These are phyloP conservation scores for Drosophila tropicalis DNA, from an alignment of 1,140 invertebrate genomes.

Conservation along the genomic window DNA sequence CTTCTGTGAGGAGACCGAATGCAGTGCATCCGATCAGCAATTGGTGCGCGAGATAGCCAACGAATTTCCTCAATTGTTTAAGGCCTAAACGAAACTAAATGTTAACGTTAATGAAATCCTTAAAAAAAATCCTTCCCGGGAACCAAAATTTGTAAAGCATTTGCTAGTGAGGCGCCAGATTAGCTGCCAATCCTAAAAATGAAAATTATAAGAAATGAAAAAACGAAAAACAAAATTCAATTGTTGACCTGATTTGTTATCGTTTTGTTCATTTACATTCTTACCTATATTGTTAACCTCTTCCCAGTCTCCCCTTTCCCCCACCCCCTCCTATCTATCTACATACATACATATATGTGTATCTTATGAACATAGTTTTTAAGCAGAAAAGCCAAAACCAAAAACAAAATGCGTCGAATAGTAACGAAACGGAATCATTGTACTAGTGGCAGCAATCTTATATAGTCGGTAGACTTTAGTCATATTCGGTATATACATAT, in stretches of 20 bases:
- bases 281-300: background rate
- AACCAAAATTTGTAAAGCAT: conserved; percentile 67
- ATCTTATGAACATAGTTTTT: conserved; percentile 43
- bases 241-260: conserved; percentile 9
- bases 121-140: conserved; percentile 7
- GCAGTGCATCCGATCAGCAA: conserved; percentile 89
- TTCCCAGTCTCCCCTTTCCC: background rate
- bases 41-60: conserved; percentile 91
- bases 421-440: conserved; percentile 17
- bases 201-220: background rate
- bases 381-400: conserved; percentile 24
- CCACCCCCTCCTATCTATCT: too few relatives aligned
- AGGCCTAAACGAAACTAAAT: conserved; percentile 83
- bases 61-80: conserved; percentile 93
- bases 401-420: background rate
- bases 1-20: conserved; percentile 90
- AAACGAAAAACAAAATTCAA: background rate
- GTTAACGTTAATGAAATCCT: conserved; percentile 7
- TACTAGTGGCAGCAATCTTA: conserved; percentile 33
- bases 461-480: conserved; percentile 26
- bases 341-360: conserved; percentile 28
- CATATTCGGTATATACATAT: conserved; percentile 47
- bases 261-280: conserved; percentile 8
- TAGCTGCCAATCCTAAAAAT: conserved; percentile 54
- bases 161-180: conserved; percentile 69